Percentiles rank a stretch among this genome's conserved stretches.
phyloP scores from a whole-genome alignment of 2,113 vertebrate species.

The Mystacornis crossleyi region DNA sequence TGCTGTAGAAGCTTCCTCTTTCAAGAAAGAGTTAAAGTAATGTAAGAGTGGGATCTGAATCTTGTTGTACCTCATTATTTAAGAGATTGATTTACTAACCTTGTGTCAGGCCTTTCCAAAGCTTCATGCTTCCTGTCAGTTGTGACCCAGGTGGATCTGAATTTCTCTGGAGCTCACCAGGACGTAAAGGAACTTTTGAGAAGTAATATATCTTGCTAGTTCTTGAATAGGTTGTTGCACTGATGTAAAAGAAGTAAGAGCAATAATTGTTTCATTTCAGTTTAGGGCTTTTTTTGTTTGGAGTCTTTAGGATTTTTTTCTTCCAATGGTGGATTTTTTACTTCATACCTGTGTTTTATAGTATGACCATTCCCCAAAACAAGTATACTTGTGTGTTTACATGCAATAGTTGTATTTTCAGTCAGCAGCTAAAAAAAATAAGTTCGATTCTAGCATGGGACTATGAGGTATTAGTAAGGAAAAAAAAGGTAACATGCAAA shows the following conservation, averaged over 20 bases:
- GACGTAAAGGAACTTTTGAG: not conserved
- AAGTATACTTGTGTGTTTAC: not conserved
- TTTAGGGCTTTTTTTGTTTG: not conserved
- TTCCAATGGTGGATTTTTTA: accelerated
- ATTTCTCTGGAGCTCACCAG: not conserved
- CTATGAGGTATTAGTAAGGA: not conserved
- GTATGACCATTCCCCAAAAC: not conserved
- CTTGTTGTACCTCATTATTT: not conserved
- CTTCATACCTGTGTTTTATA: not conserved
- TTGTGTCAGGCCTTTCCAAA: not conserved
- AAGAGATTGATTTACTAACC: not conserved
- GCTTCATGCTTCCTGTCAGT: not conserved
- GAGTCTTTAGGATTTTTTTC: not conserved
- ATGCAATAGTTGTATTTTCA: not conserved
- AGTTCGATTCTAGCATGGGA: accelerated
- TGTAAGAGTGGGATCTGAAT: not conserved
- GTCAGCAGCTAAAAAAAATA: not conserved
- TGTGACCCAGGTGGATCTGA: not conserved
- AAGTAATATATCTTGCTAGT: not conserved
- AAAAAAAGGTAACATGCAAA: not conserved
- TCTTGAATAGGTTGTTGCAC: not conserved
- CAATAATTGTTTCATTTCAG: not conserved
- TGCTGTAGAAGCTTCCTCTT: not conserved
- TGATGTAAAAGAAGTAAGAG: not conserved
- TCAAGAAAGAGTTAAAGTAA: not conserved